These are phyloP conservation scores for Synergus itoensis DNA, from an alignment of 2,888 invertebrate species.

Conservation along the genomic window DNA sequence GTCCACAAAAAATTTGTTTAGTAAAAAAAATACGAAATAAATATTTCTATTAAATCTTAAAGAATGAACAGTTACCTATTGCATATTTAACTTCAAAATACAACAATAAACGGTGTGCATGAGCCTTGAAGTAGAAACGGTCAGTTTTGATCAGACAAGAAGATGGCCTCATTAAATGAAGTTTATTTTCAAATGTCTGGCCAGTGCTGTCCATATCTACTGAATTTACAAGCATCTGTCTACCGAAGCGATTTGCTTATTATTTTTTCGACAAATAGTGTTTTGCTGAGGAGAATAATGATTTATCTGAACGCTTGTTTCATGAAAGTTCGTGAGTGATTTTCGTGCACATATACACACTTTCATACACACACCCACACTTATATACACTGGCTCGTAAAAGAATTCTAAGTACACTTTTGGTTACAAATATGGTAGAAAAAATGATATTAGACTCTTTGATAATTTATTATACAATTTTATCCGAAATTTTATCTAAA, in stretches of 20 bases:
- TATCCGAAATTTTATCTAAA: neutral
- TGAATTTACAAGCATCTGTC: slow-evolving; percentile 22
- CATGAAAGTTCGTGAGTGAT: slow-evolving; percentile 6
- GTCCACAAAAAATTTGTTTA: neutral
- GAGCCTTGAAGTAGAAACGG: neutral
- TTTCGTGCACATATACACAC: slow-evolving; percentile 42
- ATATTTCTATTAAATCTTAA: neutral
- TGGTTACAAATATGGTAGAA: neutral
- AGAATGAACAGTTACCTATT: too few species aligned
- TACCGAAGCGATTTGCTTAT: slow-evolving; percentile 1
- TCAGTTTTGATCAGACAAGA: neutral
- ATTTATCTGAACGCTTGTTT: slow-evolving; percentile 8
- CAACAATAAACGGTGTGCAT: neutral
- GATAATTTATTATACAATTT: neutral
- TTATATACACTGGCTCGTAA: slow-evolving; percentile 47
- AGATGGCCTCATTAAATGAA: neutral
- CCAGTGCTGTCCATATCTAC: slow-evolving; percentile 17
- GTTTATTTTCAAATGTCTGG: slow-evolving; percentile 29
- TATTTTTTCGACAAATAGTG: neutral
- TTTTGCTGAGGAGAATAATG: neutral
- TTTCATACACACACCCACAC: slow-evolving; percentile 45
- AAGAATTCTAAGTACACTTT: neutral
- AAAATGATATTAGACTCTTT: neutral
- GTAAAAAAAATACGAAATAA: neutral
- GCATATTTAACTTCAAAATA: neutral